A percentile compares a stretch with the other conserved stretches of the same genome.
These are phyloP conservation scores for Lytechinus variegatus DNA, from an alignment of 35 echinoderm and acorn worm species.

Conservation along the genomic window DNA sequence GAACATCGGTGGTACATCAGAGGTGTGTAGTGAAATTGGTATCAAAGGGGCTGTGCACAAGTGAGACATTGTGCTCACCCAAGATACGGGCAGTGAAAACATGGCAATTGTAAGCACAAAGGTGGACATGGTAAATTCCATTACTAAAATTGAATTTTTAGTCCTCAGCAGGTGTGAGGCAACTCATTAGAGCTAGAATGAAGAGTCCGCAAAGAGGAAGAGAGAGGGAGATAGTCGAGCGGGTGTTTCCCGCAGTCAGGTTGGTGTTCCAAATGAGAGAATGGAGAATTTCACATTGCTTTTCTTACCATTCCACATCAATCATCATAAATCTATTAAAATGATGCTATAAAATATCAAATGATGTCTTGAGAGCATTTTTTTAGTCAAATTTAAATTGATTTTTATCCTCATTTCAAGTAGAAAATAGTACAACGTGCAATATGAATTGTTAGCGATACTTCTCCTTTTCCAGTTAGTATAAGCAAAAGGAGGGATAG, in stretches of 20 bases:
- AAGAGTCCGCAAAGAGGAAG: background rate
- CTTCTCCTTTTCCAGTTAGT: too few species aligned
- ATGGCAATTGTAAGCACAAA: background rate
- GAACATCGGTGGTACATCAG: too few species aligned
- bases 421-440: too few species aligned
- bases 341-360: background rate
- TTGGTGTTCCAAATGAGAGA: background rate
- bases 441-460: too few species aligned
- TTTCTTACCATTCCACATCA: background rate
- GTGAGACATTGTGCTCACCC: too few species aligned
- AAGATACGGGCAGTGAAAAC: background rate
- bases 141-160: background rate
- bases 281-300: background rate
- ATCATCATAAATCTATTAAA: background rate
- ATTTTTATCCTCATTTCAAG: too few species aligned
- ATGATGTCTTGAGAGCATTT: too few species aligned
- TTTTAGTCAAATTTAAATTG: too few species aligned
- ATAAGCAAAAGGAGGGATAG: too few species aligned
- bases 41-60: too few species aligned
- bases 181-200: background rate
- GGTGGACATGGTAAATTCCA: background rate
- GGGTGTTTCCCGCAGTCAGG: background rate
- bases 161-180: background rate
- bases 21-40: too few species aligned
- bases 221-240: background rate